These are phyloP conservation scores for Tipula lateralis DNA, from an alignment of 2,888 invertebrate genomes.

Conservation along the genomic window DNA sequence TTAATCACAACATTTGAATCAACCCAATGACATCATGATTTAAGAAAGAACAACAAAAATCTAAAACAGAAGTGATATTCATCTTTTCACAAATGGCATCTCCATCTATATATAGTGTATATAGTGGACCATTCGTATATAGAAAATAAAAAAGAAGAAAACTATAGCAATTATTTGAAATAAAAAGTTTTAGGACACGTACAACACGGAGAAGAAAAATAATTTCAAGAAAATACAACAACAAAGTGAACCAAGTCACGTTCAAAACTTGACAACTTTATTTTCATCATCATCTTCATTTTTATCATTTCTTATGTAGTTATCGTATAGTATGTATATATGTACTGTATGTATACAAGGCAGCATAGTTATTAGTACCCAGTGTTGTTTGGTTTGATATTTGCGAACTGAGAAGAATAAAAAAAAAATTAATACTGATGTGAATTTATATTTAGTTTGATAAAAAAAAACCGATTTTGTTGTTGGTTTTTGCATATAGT, in stretches of 20 bases:
- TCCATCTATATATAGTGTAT: background rate
- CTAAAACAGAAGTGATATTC: background rate
- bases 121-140: background rate
- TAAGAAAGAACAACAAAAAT: background rate
- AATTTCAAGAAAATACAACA: background rate
- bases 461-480: background rate
- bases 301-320: background rate
- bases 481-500: background rate
- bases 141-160: background rate
- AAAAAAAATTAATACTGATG: background rate
- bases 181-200: conserved; percentile 24
- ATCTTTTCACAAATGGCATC: background rate
- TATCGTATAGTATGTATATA: too few species aligned
- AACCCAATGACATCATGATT: background rate
- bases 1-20: background rate
- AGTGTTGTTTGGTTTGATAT: background rate
- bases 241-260: background rate
- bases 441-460: background rate
- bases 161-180: background rate
- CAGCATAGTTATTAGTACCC: background rate
- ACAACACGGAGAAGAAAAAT: background rate
- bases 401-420: conserved; percentile 5
- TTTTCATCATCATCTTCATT: conserved; percentile 24
- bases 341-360: background rate
- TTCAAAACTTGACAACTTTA: conserved; percentile 19